Percentiles rank a stretch among this genome's conserved stretches.
These are phyloP conservation scores for Neodontobutis hainanensis DNA, from an alignment of 2,113 vertebrate genomes.

Conservation along the genomic window DNA sequence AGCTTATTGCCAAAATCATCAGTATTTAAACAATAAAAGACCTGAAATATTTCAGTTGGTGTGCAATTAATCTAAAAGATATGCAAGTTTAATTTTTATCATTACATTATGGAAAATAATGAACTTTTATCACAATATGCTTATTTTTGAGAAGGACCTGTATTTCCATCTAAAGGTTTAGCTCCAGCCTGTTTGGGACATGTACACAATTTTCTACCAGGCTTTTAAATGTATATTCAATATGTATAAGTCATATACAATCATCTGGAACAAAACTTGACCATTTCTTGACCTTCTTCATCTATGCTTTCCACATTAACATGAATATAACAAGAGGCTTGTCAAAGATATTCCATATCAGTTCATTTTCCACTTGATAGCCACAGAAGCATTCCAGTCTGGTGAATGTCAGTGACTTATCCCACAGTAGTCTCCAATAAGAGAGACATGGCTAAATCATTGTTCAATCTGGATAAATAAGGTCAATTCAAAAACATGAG, in stretches of 20 bases:
- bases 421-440: conserved; percentile 62
- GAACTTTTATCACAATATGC: too few species aligned
- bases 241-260: conserved; percentile 16
- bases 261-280: conserved; percentile 30
- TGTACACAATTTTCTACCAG: too few species aligned
- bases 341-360: conserved; percentile 62
- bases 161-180: too few species aligned
- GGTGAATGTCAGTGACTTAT: conserved; percentile 49
- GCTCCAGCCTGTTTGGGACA: too few species aligned
- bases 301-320: conserved; percentile 50
- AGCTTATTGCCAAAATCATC: too few species aligned
- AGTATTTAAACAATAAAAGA: too few species aligned
- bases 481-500: background rate
- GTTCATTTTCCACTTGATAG: conserved; percentile 61
- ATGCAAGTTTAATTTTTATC: too few species aligned
- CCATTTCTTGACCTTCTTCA: conserved; percentile 19
- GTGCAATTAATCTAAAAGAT: too few species aligned
- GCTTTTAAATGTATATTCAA: too few species aligned
- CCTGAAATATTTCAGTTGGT: too few species aligned
- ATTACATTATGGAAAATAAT: too few species aligned
- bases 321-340: conserved; percentile 54
- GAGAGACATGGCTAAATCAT: conserved; percentile 41
- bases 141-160: too few species aligned
- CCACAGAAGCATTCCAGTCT: conserved; percentile 54
- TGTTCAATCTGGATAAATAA: conserved; percentile 49